Conservation (phyloP, 2,888 invertebrate species). For the Callyntrura sp. region DNA sequence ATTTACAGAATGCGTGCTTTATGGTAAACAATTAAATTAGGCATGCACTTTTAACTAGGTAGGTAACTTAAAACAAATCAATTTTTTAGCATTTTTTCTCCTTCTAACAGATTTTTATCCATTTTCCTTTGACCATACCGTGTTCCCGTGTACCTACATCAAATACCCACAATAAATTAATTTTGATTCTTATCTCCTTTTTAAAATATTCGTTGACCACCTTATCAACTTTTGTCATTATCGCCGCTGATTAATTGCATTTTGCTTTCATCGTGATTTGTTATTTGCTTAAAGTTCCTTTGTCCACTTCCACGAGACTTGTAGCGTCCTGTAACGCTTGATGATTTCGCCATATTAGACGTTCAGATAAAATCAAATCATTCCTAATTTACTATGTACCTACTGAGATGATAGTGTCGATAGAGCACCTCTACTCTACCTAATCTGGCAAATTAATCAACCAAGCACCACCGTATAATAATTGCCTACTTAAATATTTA, state of each 20-base stretch:
- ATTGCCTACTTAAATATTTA: neutral
- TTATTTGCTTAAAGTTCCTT: neutral
- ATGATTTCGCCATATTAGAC: neutral
- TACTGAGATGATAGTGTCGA: neutral
- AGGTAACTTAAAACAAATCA: neutral
- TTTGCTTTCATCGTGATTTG: neutral
- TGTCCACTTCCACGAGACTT: no score
- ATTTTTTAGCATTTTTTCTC: neutral
- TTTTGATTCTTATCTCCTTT: neutral
- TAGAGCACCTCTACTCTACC: neutral
- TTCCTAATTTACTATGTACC: neutral
- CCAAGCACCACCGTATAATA: no score
- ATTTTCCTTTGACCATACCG: neutral
- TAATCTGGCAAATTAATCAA: neutral
- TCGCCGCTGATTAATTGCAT: no score
- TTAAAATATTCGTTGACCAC: neutral
- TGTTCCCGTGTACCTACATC: neutral
- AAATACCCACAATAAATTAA: neutral
- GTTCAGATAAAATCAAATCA: neutral
- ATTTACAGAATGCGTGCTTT: no score
- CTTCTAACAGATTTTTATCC: neutral
- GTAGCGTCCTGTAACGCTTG: no score
- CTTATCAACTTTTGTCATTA: neutral
- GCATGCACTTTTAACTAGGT: neutral
- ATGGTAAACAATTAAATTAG: neutral